Percentiles rank a stretch among this genome's conserved stretches.
phyloP scores from a whole-genome alignment of 2,797 vertebrate genomes.

The Sphenopsis melanotis region DNA sequence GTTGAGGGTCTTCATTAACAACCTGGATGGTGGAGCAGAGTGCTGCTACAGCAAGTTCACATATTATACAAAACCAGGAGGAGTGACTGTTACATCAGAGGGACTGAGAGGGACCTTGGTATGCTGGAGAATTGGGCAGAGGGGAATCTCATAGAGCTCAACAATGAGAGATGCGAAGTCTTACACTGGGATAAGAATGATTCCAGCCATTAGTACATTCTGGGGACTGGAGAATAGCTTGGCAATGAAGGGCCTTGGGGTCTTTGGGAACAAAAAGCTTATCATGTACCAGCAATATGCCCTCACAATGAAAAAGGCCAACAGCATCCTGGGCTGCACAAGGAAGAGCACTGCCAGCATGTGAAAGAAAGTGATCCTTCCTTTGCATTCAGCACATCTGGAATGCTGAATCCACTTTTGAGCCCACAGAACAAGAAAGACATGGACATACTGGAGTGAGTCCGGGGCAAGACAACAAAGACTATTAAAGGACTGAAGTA shows the following conservation, averaged over 20 bases:
- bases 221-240: background rate
- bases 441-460: background rate
- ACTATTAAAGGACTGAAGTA: background rate
- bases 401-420: background rate
- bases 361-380: background rate
- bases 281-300: background rate
- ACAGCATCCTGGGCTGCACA: background rate
- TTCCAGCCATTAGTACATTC: background rate
- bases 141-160: background rate
- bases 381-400: background rate
- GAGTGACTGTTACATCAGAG: background rate
- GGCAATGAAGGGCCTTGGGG: background rate
- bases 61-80: background rate
- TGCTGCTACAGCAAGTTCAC: background rate
- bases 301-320: fast-evolving
- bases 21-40: background rate
- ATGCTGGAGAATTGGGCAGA: background rate
- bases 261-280: background rate
- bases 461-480: background rate
- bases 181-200: background rate
- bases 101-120: background rate
- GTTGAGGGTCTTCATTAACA: background rate
- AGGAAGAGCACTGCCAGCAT: background rate
- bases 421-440: background rate
- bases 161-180: background rate